Conservation (phyloP, 2,113 vertebrate genomes). For the Nanorana parkeri region DNA sequence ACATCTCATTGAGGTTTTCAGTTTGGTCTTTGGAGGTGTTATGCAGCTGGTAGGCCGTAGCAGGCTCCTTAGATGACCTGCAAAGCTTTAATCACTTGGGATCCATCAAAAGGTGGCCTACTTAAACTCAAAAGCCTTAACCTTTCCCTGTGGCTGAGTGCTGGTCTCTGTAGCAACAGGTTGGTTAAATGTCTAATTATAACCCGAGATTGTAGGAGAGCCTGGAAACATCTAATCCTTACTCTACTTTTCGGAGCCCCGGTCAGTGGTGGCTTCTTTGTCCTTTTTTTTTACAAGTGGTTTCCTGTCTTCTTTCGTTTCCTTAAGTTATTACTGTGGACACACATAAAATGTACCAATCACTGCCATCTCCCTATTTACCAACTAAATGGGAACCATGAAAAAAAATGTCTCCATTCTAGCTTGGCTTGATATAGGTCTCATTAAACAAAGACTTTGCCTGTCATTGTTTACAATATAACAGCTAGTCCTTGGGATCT, state of each 20-base stretch:
- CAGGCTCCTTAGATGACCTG: conserved; percentile 16
- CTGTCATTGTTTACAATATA: background rate
- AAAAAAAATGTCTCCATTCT: background rate
- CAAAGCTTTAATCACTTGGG: background rate
- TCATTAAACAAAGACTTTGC: background rate
- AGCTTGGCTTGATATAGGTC: background rate
- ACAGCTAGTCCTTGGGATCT: background rate
- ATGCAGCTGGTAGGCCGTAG: background rate
- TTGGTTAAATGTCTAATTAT: conserved; percentile 23
- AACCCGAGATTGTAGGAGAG: conserved; percentile 8
- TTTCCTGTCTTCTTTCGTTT: conserved; percentile 21
- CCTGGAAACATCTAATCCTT: background rate
- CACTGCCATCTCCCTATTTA: conserved; percentile 9
- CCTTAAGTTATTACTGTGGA: conserved; percentile 49
- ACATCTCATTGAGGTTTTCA: background rate
- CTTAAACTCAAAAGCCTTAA: background rate
- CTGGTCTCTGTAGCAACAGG: conserved; percentile 45
- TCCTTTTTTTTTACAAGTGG: background rate
- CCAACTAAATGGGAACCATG: background rate
- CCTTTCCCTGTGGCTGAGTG: conserved; percentile 38
- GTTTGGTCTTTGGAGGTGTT: conserved; percentile 10
- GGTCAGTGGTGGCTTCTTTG: conserved; percentile 15
- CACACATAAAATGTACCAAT: conserved; percentile 3
- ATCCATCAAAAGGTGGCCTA: conserved; percentile 13
- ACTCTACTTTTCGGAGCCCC: background rate